A percentile compares a stretch with the other conserved stretches of the same genome.
phyloP scores from a whole-genome alignment of 2,888 invertebrate genomes.

The Zygaena filipendulae region DNA sequence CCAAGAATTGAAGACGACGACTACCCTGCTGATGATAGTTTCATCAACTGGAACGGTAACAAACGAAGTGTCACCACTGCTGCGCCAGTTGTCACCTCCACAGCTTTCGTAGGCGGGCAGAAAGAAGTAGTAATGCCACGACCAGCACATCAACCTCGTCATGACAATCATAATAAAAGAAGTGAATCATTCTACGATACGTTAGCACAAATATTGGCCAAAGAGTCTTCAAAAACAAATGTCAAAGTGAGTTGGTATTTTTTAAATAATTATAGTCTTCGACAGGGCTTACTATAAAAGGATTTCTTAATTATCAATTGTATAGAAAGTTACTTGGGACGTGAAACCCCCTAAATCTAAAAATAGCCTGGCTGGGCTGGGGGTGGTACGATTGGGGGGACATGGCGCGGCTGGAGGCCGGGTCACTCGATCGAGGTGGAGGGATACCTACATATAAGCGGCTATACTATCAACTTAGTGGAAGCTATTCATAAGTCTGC shows the following conservation, averaged over 20 bases:
- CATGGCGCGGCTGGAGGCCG: conserved; percentile 49
- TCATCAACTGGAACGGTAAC: conserved; percentile 62
- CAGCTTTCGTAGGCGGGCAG: conserved; percentile 51
- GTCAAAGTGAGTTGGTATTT: conserved; percentile 61
- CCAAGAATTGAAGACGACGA: conserved; percentile 46
- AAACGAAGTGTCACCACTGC: conserved; percentile 52
- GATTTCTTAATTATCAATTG: conserved; percentile 20
- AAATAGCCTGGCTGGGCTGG: conserved; percentile 58
- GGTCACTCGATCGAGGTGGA: conserved; percentile 46
- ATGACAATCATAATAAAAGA: conserved; percentile 29
- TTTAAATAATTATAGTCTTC: conserved; percentile 8
- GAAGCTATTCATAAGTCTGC: too few species aligned
- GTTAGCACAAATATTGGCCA: conserved; percentile 56
- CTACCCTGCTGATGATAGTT: conserved; percentile 33
- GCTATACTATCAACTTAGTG: conserved; percentile 23
- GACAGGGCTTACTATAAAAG: conserved; percentile 12
- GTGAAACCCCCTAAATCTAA: conserved; percentile 50
- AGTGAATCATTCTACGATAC: conserved; percentile 56
- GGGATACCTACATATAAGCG: conserved; percentile 23
- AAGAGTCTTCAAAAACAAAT: conserved; percentile 56
- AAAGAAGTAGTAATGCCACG: conserved; percentile 73
- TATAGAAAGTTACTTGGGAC: conserved; percentile 28
- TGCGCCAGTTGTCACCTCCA: conserved; percentile 32
- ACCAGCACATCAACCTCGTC: conserved; percentile 47
- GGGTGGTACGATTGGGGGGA: conserved; percentile 57